These are phyloP conservation scores for Oscheius sp. DNA, from an alignment of 1,140 invertebrate species.

Conservation along the genomic window DNA sequence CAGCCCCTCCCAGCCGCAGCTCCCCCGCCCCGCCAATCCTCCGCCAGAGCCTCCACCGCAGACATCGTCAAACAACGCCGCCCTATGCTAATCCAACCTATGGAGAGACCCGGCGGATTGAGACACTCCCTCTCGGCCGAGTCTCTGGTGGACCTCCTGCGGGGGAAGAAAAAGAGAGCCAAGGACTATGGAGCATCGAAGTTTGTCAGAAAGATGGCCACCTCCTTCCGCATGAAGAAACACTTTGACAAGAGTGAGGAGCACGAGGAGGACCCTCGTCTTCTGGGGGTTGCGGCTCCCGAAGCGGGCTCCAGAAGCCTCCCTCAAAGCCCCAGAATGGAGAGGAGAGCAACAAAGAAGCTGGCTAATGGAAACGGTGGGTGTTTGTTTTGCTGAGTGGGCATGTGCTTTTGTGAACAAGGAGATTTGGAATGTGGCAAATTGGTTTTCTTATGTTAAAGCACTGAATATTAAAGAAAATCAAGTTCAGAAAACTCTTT, in stretches of 20 bases:
- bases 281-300: neutral
- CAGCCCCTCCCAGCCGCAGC: neutral
- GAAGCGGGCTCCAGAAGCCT: conserved; percentile 22
- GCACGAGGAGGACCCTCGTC: conserved; percentile 5
- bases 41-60: neutral
- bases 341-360: conserved; percentile 10
- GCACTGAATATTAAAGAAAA: no score
- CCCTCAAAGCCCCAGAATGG: conserved; percentile 35
- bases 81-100: neutral
- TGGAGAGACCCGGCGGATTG: neutral
- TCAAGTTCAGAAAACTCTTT: no score
- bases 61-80: neutral
- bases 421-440: no score
- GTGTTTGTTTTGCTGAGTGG: no score
- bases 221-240: conserved; percentile 20
- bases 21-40: neutral
- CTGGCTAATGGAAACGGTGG: neutral
- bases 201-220: conserved; percentile 26
- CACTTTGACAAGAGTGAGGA: neutral
- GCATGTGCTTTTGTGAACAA: no score
- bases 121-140: conserved; percentile 8
- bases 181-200: neutral
- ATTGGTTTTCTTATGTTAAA: no score
- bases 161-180: neutral
- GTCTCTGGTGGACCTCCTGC: neutral